phyloP scores from a whole-genome alignment of 2,888 invertebrate species.

The Entomobrya multifasciata region DNA sequence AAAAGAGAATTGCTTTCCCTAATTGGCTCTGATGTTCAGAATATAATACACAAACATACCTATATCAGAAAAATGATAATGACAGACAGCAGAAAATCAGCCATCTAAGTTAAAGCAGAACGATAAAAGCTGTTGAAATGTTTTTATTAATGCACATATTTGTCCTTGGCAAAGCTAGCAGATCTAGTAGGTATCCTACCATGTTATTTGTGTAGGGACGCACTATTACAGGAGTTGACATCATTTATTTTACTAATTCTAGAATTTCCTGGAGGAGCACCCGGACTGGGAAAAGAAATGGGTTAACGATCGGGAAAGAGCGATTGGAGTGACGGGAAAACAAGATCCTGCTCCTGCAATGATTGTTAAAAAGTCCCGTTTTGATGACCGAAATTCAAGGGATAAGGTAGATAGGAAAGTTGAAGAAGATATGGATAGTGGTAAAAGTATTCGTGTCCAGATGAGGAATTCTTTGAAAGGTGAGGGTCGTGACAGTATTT shows the following conservation, averaged over 20 bases:
- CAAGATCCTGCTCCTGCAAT: slow-evolving; percentile 79
- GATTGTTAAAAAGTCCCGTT: slow-evolving; percentile 65
- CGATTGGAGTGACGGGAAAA: slow-evolving; percentile 83
- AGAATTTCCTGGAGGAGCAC: slow-evolving; percentile 92
- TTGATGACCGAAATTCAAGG: slow-evolving; percentile 61
- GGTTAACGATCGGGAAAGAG: slow-evolving; percentile 90
- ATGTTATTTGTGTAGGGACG: slow-evolving; percentile 39
- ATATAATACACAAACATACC: slow-evolving; percentile 72
- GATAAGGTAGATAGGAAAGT: slow-evolving; percentile 17
- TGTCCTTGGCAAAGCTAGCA: slow-evolving; percentile 56
- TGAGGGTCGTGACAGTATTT: slow-evolving; percentile 68
- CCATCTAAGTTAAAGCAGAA: slow-evolving; percentile 47
- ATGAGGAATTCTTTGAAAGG: slow-evolving; percentile 78
- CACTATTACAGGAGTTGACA: background rate
- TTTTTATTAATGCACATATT: slow-evolving; percentile 53
- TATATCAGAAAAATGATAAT: slow-evolving; percentile 63
- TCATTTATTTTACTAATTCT: slow-evolving; percentile 55
- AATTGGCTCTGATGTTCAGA: slow-evolving; percentile 70
- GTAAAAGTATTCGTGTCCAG: slow-evolving; percentile 79
- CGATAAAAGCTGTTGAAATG: slow-evolving; percentile 57
- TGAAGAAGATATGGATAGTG: slow-evolving; percentile 69
- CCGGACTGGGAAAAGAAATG: slow-evolving; percentile 94
- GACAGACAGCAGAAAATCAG: slow-evolving; percentile 54
- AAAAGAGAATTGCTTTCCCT: slow-evolving; percentile 51
- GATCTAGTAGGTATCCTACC: slow-evolving; percentile 59